Evolutionary conservation across 2,797 vertebrate species (phyloP).

Genomic region (Prionace glauca): DNA sequence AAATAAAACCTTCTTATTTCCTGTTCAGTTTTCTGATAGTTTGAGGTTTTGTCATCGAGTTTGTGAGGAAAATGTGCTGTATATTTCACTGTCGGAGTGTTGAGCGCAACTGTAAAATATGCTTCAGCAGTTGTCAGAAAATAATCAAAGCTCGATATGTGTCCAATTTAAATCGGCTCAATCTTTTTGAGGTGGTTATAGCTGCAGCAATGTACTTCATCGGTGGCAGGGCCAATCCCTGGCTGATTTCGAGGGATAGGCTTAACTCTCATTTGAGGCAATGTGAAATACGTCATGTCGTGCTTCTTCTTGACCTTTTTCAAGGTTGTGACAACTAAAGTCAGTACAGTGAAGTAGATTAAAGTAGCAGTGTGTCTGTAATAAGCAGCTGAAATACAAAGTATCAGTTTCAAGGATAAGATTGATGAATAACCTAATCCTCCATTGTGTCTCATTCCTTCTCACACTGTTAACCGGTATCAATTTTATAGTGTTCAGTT

Average conservation of each 20-base stretch:
- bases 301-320: not conserved
- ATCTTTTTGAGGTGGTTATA: not conserved
- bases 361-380: not conserved
- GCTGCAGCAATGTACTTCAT: not conserved
- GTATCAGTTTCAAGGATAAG: not conserved
- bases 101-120: not conserved
- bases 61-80: not conserved
- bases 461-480: not conserved
- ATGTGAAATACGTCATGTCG: not conserved
- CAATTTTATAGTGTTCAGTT: not conserved
- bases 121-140: not conserved
- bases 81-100: not conserved
- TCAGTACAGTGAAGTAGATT: not conserved
- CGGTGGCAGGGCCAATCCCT: not conserved
- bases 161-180: not conserved
- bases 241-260: not conserved
- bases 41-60: not conserved
- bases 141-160: not conserved
- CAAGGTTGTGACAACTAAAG: not conserved
- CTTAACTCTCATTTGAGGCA: not conserved
- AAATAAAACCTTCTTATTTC: not conserved
- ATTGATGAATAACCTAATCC: not conserved
- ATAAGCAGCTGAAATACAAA: not conserved
- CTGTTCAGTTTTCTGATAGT: not conserved
- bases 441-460: not conserved